phyloP scores from a whole-genome alignment of 2,113 vertebrate species.

The Nesogale talazaci region DNA sequence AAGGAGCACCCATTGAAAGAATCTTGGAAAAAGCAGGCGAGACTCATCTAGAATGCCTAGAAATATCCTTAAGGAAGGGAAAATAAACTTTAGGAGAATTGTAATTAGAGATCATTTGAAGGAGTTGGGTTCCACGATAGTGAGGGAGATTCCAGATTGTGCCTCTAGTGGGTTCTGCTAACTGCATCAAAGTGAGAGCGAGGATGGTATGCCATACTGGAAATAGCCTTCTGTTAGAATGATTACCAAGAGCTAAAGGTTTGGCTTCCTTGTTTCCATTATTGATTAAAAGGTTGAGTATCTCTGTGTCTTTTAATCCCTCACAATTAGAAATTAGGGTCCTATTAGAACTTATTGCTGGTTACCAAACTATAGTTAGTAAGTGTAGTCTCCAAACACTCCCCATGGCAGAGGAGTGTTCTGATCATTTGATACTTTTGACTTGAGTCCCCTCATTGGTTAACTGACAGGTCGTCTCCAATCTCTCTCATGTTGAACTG shows the following conservation, averaged over 20 bases:
- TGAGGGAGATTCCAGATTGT: not conserved
- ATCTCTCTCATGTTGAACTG: not conserved
- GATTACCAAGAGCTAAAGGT: not conserved
- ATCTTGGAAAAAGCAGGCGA: not conserved
- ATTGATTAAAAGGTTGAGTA: constrained; percentile 13
- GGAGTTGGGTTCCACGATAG: not conserved
- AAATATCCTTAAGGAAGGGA: constrained; percentile 26
- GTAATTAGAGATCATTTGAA: constrained; percentile 39
- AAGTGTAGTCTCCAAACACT: not conserved
- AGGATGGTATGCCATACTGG: not conserved
- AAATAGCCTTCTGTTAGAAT: constrained; percentile 16
- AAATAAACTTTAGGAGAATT: not conserved
- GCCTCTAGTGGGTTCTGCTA: not conserved
- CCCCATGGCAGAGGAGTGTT: not conserved
- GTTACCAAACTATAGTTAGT: not conserved
- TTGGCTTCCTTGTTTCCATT: not conserved
- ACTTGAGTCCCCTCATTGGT: not conserved
- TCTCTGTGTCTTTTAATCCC: constrained; percentile 14
- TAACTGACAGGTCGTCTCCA: not conserved
- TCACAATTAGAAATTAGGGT: constrained; percentile 27
- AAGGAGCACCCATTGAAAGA: not conserved
- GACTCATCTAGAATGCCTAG: not conserved
- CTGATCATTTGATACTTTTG: constrained; percentile 12
- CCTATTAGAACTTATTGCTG: not conserved
- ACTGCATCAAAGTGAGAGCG: constrained; percentile 15